These are phyloP conservation scores for Anorthoa munda DNA, from an alignment of 2,888 invertebrate genomes.

Conservation along the genomic window DNA sequence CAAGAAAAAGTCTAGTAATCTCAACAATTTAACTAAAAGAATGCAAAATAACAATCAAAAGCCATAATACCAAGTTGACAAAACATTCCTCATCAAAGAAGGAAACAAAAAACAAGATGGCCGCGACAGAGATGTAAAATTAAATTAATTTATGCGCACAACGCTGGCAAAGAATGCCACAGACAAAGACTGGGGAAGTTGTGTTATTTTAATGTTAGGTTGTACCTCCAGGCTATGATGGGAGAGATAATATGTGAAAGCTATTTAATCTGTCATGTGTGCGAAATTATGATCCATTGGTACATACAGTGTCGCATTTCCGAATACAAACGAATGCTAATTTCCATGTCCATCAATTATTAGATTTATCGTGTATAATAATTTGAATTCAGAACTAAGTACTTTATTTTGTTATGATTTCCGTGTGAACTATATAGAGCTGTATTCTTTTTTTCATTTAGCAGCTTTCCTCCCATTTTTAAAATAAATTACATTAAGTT, in stretches of 20 bases:
- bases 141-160: constrained; percentile 81
- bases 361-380: no score
- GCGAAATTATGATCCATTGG: neutral
- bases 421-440: no score
- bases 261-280: neutral
- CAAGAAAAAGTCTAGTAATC: constrained; percentile 9
- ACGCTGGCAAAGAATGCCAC: constrained; percentile 79
- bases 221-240: constrained; percentile 2
- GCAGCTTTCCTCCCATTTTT: no score
- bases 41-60: constrained; percentile 61
- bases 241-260: constrained; percentile 1
- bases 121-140: constrained; percentile 70
- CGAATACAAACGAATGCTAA: no score
- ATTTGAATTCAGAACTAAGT: no score
- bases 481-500: no score
- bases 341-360: no score
- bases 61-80: constrained; percentile 70
- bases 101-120: constrained; percentile 63
- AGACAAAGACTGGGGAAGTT: constrained; percentile 79
- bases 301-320: no score
- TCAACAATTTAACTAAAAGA: constrained; percentile 42
- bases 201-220: constrained; percentile 71
- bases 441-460: no score
- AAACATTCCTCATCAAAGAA: constrained; percentile 71
- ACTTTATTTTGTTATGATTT: no score